Evolutionary conservation across 2,797 vertebrate species (phyloP), one percentile per base, ranked within the genome.

Genomic region (Spheniscus humboldti): DNA sequence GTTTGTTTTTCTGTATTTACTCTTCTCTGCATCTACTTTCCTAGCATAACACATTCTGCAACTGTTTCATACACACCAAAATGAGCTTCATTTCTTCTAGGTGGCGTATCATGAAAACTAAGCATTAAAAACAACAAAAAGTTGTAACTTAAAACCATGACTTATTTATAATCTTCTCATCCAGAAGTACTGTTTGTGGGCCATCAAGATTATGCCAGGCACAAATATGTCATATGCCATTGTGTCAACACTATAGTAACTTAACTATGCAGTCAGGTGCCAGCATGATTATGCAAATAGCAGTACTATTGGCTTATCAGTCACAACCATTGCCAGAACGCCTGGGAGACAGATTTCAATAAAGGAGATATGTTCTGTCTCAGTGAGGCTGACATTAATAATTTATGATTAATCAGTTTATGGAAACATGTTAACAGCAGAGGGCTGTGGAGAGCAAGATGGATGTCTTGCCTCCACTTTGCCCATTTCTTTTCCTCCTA

Each of bases 321-420:
- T 98, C 85, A 97, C 95, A 94, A 72, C 79, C 74, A 83, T 75
- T 72, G 37, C 69, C 92, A 94, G 84, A 77, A 94, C 63, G 82
- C 73, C 93, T 92, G 22, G 80, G 74, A 96, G 94, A 96, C 57
- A 95, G 78, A 81, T 96, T 96, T 97, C 93, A 97, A 91, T 94
- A 95, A 94, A 94, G 62, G 74, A 97, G 84, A 94, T 86, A 79
- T 43, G 86, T 87, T 93, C 52, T 94, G 47, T 88, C 78, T 94
- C 79, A 76, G 53, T 4, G 8, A 47, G 35, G 57, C 45, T 96
- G 92, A 94, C 93, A 96, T 97, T 96, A 97, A 98, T 97, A 97
- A 98, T 97, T 97, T 96, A 90, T 97, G 87, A 97, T 97, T 97
- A 97, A 97, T 97, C 95, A 96, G 82, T 96, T 96, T 97, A 93